These are phyloP conservation scores for Peucedramus taeniatus DNA, from an alignment of 2,113 vertebrate genomes.

Conservation along the genomic window DNA sequence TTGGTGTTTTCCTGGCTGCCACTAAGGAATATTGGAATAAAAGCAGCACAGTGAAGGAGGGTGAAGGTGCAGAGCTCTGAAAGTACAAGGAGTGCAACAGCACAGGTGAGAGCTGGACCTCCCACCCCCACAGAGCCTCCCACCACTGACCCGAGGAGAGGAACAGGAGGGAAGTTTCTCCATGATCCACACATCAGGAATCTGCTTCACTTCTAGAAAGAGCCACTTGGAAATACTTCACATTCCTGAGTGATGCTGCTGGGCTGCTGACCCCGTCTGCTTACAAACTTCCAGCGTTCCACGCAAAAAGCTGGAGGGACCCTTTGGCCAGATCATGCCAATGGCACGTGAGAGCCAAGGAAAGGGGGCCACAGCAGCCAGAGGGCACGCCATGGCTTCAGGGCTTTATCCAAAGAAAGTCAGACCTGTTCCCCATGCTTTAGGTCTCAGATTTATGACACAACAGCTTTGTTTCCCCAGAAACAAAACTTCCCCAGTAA, in stretches of 20 bases:
- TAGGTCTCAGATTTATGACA: neutral
- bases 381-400: neutral
- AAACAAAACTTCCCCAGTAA: neutral
- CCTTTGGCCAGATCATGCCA: neutral
- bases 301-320: neutral
- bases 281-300: neutral
- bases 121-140: neutral
- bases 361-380: neutral
- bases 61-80: neutral
- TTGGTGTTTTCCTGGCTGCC: neutral
- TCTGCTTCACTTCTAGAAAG: conserved; percentile 30
- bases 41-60: neutral
- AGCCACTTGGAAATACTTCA: conserved; percentile 9
- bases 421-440: neutral
- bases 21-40: neutral
- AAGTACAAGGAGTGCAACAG: neutral
- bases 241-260: conserved; percentile 7
- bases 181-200: neutral
- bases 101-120: neutral
- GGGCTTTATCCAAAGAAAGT: conserved; percentile 30
- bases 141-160: neutral
- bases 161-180: neutral
- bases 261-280: neutral
- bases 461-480: neutral
- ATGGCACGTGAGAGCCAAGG: neutral